These are phyloP conservation scores for Druon quercuslanigerum DNA, from an alignment of 1,140 invertebrate species.

Conservation along the genomic window DNA sequence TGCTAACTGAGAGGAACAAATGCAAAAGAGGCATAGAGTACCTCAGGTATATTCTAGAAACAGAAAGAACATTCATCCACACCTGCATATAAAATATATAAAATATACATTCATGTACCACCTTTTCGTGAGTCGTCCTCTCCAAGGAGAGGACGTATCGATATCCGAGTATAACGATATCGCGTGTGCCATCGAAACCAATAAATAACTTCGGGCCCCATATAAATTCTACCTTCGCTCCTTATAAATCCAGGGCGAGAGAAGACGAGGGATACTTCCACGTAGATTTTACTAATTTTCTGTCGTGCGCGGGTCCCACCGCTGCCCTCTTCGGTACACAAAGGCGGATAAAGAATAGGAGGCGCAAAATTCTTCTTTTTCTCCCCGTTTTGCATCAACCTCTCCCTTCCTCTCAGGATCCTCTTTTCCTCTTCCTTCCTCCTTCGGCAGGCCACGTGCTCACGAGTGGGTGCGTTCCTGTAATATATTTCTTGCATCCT, in stretches of 20 bases:
- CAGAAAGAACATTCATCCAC: constrained; percentile 45
- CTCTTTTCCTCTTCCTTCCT: constrained; percentile 43
- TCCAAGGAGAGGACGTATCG: constrained; percentile 64
- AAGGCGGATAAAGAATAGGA: constrained; percentile 59
- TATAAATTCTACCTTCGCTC: constrained; percentile 73
- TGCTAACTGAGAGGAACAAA: constrained; percentile 42
- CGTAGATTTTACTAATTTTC: constrained; percentile 75
- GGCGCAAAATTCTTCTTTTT: constrained; percentile 45
- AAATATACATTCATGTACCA: constrained; percentile 45
- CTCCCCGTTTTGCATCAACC: constrained; percentile 34
- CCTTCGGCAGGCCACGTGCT: constrained; percentile 46
- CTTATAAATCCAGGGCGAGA: constrained; percentile 71
- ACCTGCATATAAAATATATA: constrained; percentile 42
- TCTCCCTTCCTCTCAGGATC: constrained; percentile 33
- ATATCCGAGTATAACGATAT: constrained; percentile 73
- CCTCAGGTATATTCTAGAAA: constrained; percentile 28
- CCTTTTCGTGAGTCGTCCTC: constrained; percentile 57
- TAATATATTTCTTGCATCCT: constrained; percentile 71
- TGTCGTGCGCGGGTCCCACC: constrained; percentile 57
- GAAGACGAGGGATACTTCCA: constrained; percentile 67
- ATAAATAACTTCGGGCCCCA: constrained; percentile 70
- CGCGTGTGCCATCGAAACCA: constrained; percentile 72
- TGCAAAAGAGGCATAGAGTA: constrained; percentile 32
- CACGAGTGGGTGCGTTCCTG: constrained; percentile 63
- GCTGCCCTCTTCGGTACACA: constrained; percentile 44